Evolutionary conservation across 1,140 invertebrate species (phyloP).

Genomic region (Magallana ariakensis): DNA sequence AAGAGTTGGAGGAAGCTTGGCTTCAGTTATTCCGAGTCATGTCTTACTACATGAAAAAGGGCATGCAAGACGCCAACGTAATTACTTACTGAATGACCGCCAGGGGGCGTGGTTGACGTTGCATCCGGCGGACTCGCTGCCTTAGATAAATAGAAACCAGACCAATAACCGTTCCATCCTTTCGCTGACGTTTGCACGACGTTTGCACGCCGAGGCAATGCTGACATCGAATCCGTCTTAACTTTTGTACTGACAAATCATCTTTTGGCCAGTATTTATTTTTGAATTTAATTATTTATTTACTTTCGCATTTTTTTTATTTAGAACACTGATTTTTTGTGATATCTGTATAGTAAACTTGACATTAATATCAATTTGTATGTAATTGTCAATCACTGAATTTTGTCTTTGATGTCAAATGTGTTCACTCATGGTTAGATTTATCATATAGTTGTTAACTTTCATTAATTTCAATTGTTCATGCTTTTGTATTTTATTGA

Average conservation of each 20-base stretch:
- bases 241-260: not conserved
- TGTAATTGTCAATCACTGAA: too few relatives aligned
- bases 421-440: too few relatives aligned
- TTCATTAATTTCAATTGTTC: too few relatives aligned
- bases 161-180: not conserved
- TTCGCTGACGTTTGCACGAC: not conserved
- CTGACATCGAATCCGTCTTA: conserved; percentile 19
- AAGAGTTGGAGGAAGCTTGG: conserved; percentile 55
- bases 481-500: too few relatives aligned
- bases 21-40: conserved; percentile 53
- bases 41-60: conserved; percentile 57
- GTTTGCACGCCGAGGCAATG: not conserved
- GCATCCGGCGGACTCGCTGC: not conserved
- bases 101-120: not conserved
- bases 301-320: too few relatives aligned
- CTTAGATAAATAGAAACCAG: not conserved
- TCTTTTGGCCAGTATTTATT: too few relatives aligned
- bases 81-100: not conserved
- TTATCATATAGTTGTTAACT: too few relatives aligned
- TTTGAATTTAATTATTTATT: too few relatives aligned
- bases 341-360: too few relatives aligned
- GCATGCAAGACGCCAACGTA: conserved; percentile 19
- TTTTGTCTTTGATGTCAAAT: too few relatives aligned
- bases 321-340: too few relatives aligned
- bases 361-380: too few relatives aligned